These are phyloP conservation scores for Yponomeuta sedellus DNA, from an alignment of 2,888 invertebrate genomes.

Conservation along the genomic window DNA sequence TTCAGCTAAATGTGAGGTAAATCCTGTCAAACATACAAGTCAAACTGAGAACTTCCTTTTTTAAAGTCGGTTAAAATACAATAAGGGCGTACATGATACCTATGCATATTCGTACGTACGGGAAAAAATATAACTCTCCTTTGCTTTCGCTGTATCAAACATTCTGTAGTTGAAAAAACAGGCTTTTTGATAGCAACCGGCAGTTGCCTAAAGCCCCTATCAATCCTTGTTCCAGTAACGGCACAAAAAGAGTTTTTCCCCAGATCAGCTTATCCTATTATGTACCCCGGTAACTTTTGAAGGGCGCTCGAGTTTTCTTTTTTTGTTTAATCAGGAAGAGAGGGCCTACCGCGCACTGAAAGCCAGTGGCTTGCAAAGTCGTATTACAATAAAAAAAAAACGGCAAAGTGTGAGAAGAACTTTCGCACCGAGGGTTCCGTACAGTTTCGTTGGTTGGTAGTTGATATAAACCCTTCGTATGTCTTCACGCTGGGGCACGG, in stretches of 20 bases:
- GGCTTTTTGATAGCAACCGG: background rate
- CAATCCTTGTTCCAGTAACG: background rate
- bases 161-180: background rate
- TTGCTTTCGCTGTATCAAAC: background rate
- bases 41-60: too few species aligned
- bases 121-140: too few species aligned
- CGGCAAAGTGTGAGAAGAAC: too few species aligned
- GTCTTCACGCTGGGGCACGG: too few species aligned
- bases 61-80: too few species aligned
- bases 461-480: too few species aligned
- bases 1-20: too few species aligned
- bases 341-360: background rate
- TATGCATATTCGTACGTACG: too few species aligned
- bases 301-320: background rate
- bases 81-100: too few species aligned
- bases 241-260: background rate
- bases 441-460: too few species aligned
- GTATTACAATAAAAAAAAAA: background rate
- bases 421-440: too few species aligned
- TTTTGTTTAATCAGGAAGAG: background rate
- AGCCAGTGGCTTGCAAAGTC: background rate
- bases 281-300: slow-evolving; percentile 6
- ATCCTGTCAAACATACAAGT: too few species aligned
- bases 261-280: slow-evolving; percentile 10
- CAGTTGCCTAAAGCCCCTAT: background rate